phyloP scores from a whole-genome alignment of 2,888 invertebrate genomes.

The Epirrhoe tristata region DNA sequence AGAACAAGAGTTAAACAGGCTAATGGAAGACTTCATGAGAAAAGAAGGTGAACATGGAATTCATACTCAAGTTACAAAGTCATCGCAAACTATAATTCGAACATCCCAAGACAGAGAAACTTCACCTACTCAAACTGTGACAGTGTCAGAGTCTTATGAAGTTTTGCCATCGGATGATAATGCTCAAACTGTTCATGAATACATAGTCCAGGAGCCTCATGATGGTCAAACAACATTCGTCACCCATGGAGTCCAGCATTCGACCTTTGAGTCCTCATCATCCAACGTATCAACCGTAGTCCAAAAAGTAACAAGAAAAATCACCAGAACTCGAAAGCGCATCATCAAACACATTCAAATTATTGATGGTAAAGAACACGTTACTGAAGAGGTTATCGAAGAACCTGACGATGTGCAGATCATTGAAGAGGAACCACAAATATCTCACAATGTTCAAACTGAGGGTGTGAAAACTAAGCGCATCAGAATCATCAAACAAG shows the following conservation, averaged over 20 bases:
- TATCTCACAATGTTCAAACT: conserved; percentile 60
- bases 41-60: conserved; percentile 55
- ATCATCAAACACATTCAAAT: conserved; percentile 91
- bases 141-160: conserved; percentile 52
- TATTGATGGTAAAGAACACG: conserved; percentile 92
- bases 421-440: conserved; percentile 86
- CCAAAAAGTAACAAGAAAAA: conserved; percentile 91
- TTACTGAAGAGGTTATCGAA: conserved; percentile 93
- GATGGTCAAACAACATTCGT: conserved; percentile 50
- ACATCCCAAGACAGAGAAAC: conserved; percentile 49
- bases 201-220: conserved; percentile 60
- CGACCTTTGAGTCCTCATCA: conserved; percentile 56
- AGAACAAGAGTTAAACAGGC: conserved; percentile 50
- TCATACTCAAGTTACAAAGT: conserved; percentile 35
- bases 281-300: conserved; percentile 87
- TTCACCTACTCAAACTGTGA: conserved; percentile 51
- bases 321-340: conserved; percentile 89
- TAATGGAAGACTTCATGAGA: conserved; percentile 63
- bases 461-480: conserved; percentile 67
- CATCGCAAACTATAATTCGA: conserved; percentile 28
- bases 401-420: conserved; percentile 93
- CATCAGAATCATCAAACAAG: conserved; percentile 88
- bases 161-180: conserved; percentile 44
- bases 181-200: conserved; percentile 46
- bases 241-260: conserved; percentile 57